phyloP scores from a whole-genome alignment of 2,888 invertebrate genomes.

The Pachliopta kotzebuea region DNA sequence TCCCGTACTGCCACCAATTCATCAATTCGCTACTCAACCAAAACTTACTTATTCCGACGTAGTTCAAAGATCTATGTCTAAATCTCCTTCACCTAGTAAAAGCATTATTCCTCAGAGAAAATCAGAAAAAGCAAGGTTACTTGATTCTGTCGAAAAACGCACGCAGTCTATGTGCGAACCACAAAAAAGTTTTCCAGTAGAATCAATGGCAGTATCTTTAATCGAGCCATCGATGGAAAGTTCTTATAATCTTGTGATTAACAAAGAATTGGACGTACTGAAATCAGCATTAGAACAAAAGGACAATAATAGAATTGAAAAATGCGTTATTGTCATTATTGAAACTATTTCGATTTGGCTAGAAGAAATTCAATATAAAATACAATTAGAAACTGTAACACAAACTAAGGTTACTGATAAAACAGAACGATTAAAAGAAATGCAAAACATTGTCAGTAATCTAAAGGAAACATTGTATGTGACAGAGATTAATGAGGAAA shows the following conservation, averaged over 20 bases:
- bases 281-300: slow-evolving; percentile 80
- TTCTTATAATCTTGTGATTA: slow-evolving; percentile 77
- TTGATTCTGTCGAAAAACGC: slow-evolving; percentile 64
- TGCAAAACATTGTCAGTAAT: slow-evolving; percentile 80
- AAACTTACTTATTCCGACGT: slow-evolving; percentile 73
- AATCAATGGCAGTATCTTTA: slow-evolving; percentile 58
- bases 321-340: slow-evolving; percentile 86
- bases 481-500: slow-evolving; percentile 83
- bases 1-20: slow-evolving; percentile 44
- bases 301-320: slow-evolving; percentile 82
- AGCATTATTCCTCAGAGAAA: slow-evolving; percentile 45
- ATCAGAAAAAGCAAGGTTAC: slow-evolving; percentile 59
- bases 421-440: slow-evolving; percentile 50
- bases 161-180: slow-evolving; percentile 54
- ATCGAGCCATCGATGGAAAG: slow-evolving; percentile 67
- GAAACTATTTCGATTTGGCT: slow-evolving; percentile 92
- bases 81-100: slow-evolving; percentile 73
- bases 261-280: slow-evolving; percentile 80
- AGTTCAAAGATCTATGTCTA: slow-evolving; percentile 73
- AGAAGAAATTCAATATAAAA: slow-evolving; percentile 91
- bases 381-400: slow-evolving; percentile 69
- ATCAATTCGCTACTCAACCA: slow-evolving; percentile 40
- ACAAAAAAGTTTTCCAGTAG: slow-evolving; percentile 47
- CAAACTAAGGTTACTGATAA: slow-evolving; percentile 50
- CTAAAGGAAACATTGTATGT: slow-evolving; percentile 85